These are phyloP conservation scores for Yponomeuta plumbellus DNA, from an alignment of 2,888 invertebrate species.

Conservation along the genomic window DNA sequence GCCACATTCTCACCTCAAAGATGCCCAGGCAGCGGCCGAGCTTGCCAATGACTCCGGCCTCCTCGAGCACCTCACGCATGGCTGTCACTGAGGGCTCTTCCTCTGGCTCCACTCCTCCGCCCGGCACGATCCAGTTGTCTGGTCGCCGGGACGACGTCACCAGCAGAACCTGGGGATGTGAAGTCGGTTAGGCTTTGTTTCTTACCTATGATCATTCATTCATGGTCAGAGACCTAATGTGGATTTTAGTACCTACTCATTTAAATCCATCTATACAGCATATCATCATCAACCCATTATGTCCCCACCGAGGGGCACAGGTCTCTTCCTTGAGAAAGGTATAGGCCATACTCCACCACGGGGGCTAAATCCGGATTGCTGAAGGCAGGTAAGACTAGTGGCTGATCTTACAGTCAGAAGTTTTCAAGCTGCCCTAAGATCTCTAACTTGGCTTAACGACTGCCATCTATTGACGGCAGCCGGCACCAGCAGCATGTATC, in stretches of 20 bases:
- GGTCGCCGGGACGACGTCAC: conserved; percentile 94
- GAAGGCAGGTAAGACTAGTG: too few species aligned
- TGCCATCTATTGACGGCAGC: too few species aligned
- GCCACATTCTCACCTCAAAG: conserved; percentile 84
- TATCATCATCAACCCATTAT: too few species aligned
- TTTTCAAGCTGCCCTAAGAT: too few species aligned
- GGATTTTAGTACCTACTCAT: conserved; percentile 58
- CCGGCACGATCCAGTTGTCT: conserved; percentile 97
- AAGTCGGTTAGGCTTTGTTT: neutral
- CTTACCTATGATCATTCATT: neutral
- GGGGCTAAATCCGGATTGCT: too few species aligned
- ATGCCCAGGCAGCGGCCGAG: conserved; percentile 93
- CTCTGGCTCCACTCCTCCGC: conserved; percentile 97
- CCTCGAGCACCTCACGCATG: conserved; percentile 94
- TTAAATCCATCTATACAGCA: too few species aligned
- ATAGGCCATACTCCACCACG: too few species aligned
- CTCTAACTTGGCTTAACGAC: too few species aligned
- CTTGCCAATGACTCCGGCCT: conserved; percentile 95
- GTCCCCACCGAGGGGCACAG: too few species aligned
- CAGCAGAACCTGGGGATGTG: conserved; percentile 81
- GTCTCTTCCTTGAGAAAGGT: too few species aligned
- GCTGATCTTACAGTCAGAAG: too few species aligned
- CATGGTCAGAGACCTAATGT: neutral
- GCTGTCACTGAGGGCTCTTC: conserved; percentile 93
- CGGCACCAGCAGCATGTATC: too few species aligned